Percentiles rank a stretch among this genome's conserved stretches.
Evolutionary conservation across 2,888 invertebrate genomes (phyloP).

Genomic region (Melangyna quadrimaculata): DNA sequence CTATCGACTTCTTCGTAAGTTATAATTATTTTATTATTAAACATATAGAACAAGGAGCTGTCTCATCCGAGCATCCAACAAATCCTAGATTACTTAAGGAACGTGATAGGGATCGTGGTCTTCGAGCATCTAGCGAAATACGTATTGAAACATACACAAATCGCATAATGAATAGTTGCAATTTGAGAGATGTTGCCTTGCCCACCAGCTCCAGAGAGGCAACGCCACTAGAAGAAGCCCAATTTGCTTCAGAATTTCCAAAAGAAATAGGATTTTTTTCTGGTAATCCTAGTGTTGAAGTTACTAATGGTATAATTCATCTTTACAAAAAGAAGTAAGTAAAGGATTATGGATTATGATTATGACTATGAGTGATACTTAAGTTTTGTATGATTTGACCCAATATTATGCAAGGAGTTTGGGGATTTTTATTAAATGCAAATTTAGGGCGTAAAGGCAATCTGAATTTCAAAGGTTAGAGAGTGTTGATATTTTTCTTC

Average conservation of each 20-base stretch:
- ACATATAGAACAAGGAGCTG: constrained; percentile 77
- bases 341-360: background rate
- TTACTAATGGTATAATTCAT: constrained; percentile 97
- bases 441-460: too few species aligned
- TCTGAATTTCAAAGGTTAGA: too few species aligned
- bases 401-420: too few species aligned
- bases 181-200: constrained; percentile 82
- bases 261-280: constrained; percentile 91
- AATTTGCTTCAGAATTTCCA: constrained; percentile 78
- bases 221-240: constrained; percentile 79
- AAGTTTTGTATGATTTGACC: background rate
- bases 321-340: constrained; percentile 97
- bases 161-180: constrained; percentile 74
- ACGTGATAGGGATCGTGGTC: constrained; percentile 84
- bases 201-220: constrained; percentile 85
- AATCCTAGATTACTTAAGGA: constrained; percentile 81
- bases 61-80: constrained; percentile 79
- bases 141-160: constrained; percentile 91
- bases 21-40: background rate
- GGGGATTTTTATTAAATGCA: too few species aligned
- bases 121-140: constrained; percentile 87
- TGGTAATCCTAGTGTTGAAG: constrained; percentile 98
- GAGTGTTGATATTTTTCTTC: too few species aligned
- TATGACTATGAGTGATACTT: background rate
- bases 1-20: background rate